Base-by-base conservation (phyloP, 1,140 invertebrate genomes). In the Parapsyche elsis region DNA sequence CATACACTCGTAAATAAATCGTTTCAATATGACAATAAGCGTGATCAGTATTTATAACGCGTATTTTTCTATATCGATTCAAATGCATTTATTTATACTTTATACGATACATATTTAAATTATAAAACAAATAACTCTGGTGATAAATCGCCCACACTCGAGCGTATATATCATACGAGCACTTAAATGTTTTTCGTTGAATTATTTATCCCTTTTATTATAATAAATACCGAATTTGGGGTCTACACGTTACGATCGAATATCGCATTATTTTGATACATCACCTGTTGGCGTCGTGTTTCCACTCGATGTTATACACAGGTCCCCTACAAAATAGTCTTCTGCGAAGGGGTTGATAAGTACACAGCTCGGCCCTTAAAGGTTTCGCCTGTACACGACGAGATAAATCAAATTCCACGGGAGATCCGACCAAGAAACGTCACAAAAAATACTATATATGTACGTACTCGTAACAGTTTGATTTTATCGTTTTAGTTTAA, bases 341-440 rank as follows among this genome's bases (percentile, higher is more conserved):
- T 23, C 71, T 73, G 71, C 71, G 46, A 45, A 46, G 23, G 71
- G 71, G 71, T 73, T 73, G 71, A 73, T 73, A 73, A 73, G 71
- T 67, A 24, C 64, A 30, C 30, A 12, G 2, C 30, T 10, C 38
- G 71, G 71, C 23, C 38, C 44, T 46, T 73, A 46, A 38, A 73
- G 49, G 64, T 53, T 23, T n/a, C 16, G 38, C 46, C 30, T 21
- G 38, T 46, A 21, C 23, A 73, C 16, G 7, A 4, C 9, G 10
- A 73, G 38, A 73, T 73, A 73, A 73, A 73, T 73, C 71, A 73
- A 16, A 73, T 73, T 73, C 71, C 24, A 73, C 71, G 19, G 46
- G 23, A 53, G 38, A 73, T 73, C 46, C 7, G 23, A 38, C 44
- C 2, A 7, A 19, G 16, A 12, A 71, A 71, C 38, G 67, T 26